Percentiles rank a stretch among this genome's conserved stretches.
Conservation (phyloP, 2,888 invertebrate genomes). For the Microplitis manilae region DNA sequence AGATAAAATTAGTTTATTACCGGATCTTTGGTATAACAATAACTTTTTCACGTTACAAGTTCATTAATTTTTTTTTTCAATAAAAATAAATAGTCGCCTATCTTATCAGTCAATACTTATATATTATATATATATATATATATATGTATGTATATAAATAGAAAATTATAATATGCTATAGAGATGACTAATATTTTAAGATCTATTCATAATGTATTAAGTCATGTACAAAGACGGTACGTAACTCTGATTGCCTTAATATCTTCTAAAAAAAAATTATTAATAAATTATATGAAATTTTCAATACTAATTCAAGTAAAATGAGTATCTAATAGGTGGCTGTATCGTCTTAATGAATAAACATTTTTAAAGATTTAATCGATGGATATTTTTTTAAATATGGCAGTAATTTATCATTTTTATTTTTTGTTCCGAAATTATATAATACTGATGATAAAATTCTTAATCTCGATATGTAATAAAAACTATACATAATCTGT, state of each 20-base stretch:
- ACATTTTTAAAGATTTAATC: too few species aligned
- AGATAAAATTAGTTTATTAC: background rate
- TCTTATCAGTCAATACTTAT: background rate
- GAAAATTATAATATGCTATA: background rate
- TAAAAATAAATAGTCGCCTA: background rate
- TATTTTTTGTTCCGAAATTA: too few species aligned
- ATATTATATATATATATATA: background rate
- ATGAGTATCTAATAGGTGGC: too few species aligned
- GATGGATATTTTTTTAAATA: too few species aligned
- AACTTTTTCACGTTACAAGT: background rate
- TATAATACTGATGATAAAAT: too few species aligned
- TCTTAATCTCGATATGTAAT: too few species aligned
- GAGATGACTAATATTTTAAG: conserved; percentile 6
- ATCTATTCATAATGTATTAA: conserved; percentile 9
- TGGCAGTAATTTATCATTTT: too few species aligned
- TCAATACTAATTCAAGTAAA: background rate
- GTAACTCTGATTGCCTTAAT: background rate
- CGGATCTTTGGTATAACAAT: background rate
- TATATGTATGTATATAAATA: background rate
- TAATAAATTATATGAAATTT: background rate
- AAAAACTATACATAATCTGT: too few species aligned
- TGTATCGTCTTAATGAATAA: too few species aligned
- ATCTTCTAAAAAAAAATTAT: background rate
- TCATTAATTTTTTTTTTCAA: background rate
- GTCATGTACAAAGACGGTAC: conserved; percentile 10